Base-by-base conservation (phyloP, 2,888 invertebrate species). In the Microplitis manilae region DNA sequence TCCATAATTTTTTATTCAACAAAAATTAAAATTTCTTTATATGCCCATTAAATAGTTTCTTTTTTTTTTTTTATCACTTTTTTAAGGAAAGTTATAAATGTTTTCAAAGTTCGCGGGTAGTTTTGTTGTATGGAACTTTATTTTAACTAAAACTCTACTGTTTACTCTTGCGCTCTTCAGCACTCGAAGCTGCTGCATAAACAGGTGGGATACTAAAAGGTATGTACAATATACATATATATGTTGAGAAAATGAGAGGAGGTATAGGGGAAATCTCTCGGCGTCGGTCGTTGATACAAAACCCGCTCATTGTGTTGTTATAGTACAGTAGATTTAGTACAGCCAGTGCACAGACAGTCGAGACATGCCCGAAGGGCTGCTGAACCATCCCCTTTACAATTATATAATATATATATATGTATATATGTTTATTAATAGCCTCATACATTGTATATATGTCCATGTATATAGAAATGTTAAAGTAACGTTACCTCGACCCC, bases 131-230 rank as follows among this genome's bases (percentile, higher is more conserved):
- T 2, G 8, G 13, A 50, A 50, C 50, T 50, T 50, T 50, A 50
- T 50, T 50, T 50, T 13, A 50, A 13, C 50, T 50, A 50, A 50
- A 50, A 50, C 50, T 50, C 50, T 5, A 50, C 50, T 50, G 50
- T 50, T 50, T 50, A 50, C 50, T 50, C 50, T 50, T 50, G 50
- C 50, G 8, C 50, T 41, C 62, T 61, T 75, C 68, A 62, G 64
- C 30, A 62, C 6, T n/a, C 41, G 81, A 83, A 84, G 83, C 83
- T 81, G 79, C 80, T 68, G 81, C 81, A 85, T 85, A 85, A 86
- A 85, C 85, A 86, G 85, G 86, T 86, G 86, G 85, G 81, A 80
- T 50, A 77, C 79, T 79, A 80, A 9, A 39, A 4, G 13, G 65
- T 76, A 70, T 65, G 30, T 41, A 9, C n/a, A 38, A n/a, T 15